Percentiles rank a stretch among this genome's conserved stretches.
Evolutionary conservation across 1,140 invertebrate species (phyloP).

Genomic region (Pemphigus obesinymphae): DNA sequence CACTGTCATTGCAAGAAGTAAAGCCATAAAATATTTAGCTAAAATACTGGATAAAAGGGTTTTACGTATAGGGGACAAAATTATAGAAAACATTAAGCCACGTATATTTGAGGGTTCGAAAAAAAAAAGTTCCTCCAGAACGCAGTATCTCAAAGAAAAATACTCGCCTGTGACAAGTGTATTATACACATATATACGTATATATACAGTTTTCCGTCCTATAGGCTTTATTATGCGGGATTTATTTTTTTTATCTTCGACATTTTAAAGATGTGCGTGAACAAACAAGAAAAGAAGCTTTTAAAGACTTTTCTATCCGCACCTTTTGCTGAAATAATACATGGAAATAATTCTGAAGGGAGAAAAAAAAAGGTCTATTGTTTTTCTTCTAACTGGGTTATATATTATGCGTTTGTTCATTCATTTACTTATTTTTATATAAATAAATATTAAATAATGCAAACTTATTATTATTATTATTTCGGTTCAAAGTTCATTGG

Average conservation of each 20-base stretch:
- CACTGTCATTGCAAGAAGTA: no score
- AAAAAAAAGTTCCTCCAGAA: neutral
- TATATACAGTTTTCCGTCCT: neutral
- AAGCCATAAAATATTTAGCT: conserved; percentile 15
- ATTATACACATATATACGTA: neutral
- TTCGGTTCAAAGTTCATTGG: no score
- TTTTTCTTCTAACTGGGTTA: no score
- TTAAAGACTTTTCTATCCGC: neutral
- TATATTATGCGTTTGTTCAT: no score
- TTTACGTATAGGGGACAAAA: neutral
- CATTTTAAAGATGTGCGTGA: neutral
- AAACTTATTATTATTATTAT: no score
- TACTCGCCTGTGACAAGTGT: neutral
- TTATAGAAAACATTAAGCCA: neutral
- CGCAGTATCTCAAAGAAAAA: neutral
- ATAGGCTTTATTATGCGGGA: neutral
- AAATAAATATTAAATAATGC: no score
- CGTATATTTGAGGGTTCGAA: conserved; percentile 8
- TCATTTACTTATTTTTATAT: no score
- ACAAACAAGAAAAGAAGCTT: conserved; percentile 8
- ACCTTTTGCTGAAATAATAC: neutral
- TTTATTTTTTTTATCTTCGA: conserved; percentile 18
- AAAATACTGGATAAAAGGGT: neutral
- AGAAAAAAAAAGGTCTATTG: neutral
- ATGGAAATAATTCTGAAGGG: neutral